Evolutionary conservation across 2,888 invertebrate genomes (phyloP).

Genomic region (Hesperia comma): DNA sequence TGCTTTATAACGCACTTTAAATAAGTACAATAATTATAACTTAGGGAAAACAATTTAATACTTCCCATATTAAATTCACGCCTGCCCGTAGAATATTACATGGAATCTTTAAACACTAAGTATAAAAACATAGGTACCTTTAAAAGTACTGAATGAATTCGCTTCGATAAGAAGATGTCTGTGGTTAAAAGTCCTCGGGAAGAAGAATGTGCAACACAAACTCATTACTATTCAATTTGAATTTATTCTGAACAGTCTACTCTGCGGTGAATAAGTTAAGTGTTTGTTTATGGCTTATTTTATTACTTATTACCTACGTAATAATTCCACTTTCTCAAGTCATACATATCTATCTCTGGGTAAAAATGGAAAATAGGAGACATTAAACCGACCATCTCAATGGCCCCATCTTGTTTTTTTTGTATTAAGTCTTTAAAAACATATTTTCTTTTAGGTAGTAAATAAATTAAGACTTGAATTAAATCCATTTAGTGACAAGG

Average conservation of each 20-base stretch:
- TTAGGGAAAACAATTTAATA: too few relatives aligned
- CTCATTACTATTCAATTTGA: constrained; percentile 32
- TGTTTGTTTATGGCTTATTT: not conserved
- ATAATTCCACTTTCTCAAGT: not conserved
- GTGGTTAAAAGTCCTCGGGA: constrained; percentile 5
- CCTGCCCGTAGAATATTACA: too few relatives aligned
- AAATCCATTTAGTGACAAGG: too few relatives aligned
- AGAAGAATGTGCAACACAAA: constrained; percentile 27
- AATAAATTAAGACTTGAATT: too few relatives aligned
- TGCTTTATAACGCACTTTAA: too few relatives aligned
- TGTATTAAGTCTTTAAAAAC: too few relatives aligned
- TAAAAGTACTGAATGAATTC: constrained; percentile 18
- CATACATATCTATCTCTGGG: not conserved
- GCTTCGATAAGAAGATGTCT: not conserved
- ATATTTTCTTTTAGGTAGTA: too few relatives aligned
- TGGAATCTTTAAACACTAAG: not conserved
- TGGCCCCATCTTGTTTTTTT: too few relatives aligned
- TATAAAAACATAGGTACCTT: constrained; percentile 11
- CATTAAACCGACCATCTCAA: too few relatives aligned
- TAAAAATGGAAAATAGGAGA: not conserved
- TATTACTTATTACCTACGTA: not conserved
- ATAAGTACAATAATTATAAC: too few relatives aligned
- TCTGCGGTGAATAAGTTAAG: not conserved
- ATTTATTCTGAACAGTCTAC: constrained; percentile 21
- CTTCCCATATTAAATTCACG: too few relatives aligned